phyloP scores from a whole-genome alignment of 2,888 invertebrate species.

The Yponomeuta cagnagella region DNA sequence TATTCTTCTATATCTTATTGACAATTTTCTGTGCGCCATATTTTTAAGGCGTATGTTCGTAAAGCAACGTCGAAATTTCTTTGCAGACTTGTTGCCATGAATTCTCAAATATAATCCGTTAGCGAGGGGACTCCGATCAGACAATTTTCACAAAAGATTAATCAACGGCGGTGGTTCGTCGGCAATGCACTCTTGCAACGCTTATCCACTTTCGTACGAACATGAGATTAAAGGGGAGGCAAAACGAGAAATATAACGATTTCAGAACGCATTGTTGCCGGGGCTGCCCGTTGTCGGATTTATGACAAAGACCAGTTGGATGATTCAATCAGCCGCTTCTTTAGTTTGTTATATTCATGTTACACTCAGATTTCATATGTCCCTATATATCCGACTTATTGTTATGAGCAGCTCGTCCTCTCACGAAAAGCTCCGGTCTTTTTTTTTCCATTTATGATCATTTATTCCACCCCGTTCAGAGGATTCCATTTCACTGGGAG shows the following conservation, averaged over 20 bases:
- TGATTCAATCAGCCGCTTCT: constrained; percentile 74
- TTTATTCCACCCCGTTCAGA: constrained; percentile 11
- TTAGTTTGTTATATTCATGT: constrained; percentile 74
- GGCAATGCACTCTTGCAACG: constrained; percentile 70
- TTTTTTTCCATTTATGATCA: constrained; percentile 15
- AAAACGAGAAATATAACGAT: constrained; percentile 76
- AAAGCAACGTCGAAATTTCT: background rate
- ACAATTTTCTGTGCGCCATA: constrained; percentile 26
- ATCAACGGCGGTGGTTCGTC: constrained; percentile 19
- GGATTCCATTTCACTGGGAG: constrained; percentile 11
- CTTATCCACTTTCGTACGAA: constrained; percentile 73
- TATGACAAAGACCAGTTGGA: constrained; percentile 74
- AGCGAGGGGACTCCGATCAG: background rate
- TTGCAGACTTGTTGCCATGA: background rate
- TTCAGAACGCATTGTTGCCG: constrained; percentile 72
- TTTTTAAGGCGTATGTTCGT: constrained; percentile 20
- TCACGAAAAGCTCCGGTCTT: constrained; percentile 22
- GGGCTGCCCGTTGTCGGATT: constrained; percentile 70
- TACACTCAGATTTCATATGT: constrained; percentile 33
- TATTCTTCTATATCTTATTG: constrained; percentile 27
- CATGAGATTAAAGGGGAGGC: constrained; percentile 74
- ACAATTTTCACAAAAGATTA: constrained; percentile 44
- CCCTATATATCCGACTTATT: constrained; percentile 59
- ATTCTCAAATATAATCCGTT: background rate
- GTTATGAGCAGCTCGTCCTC: constrained; percentile 54